Conservation (phyloP, 2,888 invertebrate genomes). For the Leptinotarsa juncta region DNA sequence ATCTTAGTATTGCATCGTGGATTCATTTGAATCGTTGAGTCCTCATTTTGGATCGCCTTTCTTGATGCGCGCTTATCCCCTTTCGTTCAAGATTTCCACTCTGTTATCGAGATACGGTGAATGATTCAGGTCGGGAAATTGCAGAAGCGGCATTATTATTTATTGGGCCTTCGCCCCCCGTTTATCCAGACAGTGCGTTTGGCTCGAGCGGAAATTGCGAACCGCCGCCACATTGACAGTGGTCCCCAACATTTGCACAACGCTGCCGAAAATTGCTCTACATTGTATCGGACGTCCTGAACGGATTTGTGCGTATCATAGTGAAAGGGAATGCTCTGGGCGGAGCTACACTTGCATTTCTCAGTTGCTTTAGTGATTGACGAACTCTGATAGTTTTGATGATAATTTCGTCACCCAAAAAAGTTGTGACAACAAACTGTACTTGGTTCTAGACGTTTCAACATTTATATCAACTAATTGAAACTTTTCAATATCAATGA, state of each 20-base stretch:
- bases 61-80: neutral
- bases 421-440: too few relatives aligned
- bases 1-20: too few relatives aligned
- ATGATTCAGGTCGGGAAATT: slow-evolving; percentile 60
- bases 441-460: too few relatives aligned
- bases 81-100: slow-evolving; percentile 14
- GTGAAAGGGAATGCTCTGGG: neutral
- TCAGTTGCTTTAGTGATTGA: too few relatives aligned
- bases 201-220: slow-evolving; percentile 56
- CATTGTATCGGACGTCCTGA: slow-evolving; percentile 16
- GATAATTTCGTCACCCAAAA: too few relatives aligned
- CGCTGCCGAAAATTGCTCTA: slow-evolving; percentile 6
- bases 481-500: too few relatives aligned
- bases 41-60: neutral
- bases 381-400: too few relatives aligned
- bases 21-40: neutral
- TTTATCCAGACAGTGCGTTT: slow-evolving; percentile 46
- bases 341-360: neutral
- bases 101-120: slow-evolving; percentile 51
- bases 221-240: slow-evolving; percentile 52
- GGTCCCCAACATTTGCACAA: slow-evolving; percentile 37
- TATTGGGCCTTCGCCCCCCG: slow-evolving; percentile 46
- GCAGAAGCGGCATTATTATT: slow-evolving; percentile 55
- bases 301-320: slow-evolving; percentile 1
- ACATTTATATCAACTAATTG: too few relatives aligned